Conservation (phyloP, 1,140 invertebrate genomes). For the Euborellia annulipes region DNA sequence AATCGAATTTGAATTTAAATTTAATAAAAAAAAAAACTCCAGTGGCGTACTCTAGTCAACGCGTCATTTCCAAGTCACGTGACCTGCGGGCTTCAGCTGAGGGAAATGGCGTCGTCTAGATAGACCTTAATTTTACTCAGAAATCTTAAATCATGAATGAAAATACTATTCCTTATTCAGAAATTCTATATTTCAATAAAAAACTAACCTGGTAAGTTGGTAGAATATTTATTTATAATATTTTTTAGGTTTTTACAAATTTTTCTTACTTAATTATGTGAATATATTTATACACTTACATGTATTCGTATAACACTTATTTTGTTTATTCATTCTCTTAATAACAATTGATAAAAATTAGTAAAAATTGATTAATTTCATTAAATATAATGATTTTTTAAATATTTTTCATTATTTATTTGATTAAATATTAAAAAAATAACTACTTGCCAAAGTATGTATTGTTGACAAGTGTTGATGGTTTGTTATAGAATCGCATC, state of each 20-base stretch:
- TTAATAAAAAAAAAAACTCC: no score
- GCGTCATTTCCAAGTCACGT: slow-evolving; percentile 8
- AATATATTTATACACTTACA: slow-evolving; percentile 5
- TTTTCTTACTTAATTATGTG: not conserved
- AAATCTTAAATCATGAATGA: slow-evolving; percentile 18
- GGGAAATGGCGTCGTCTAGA: slow-evolving; percentile 21
- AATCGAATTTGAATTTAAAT: no score
- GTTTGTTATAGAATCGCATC: slow-evolving; percentile 4
- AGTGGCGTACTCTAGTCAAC: no score
- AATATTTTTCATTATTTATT: not conserved
- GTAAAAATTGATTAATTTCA: not conserved
- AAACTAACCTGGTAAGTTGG: slow-evolving; percentile 8
- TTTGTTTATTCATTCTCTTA: not conserved
- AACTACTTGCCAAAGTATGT: no score
- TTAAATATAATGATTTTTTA: not conserved
- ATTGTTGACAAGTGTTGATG: not conserved
- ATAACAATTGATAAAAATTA: not conserved
- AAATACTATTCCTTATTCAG: slow-evolving; percentile 2
- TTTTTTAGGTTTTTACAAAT: slow-evolving; percentile 5
- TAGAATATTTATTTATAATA: slow-evolving; percentile 3
- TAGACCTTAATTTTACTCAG: slow-evolving; percentile 8
- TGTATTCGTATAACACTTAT: not conserved
- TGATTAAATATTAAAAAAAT: not conserved
- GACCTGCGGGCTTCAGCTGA: slow-evolving; percentile 13
- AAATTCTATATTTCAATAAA: slow-evolving; percentile 10